Conservation (phyloP, 2,888 invertebrate species). For the Chelonus formosanus region DNA sequence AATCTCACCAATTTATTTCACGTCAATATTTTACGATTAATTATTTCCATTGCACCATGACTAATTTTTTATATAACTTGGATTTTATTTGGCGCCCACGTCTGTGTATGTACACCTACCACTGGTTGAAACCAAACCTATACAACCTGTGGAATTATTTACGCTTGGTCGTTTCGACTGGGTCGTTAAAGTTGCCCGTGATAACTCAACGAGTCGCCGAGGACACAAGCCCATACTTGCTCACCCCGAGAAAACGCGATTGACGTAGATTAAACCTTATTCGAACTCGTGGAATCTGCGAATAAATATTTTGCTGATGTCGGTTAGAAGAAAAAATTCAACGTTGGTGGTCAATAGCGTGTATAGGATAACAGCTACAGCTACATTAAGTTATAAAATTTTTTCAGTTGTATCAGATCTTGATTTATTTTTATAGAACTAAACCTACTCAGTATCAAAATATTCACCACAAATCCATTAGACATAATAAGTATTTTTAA, state of each 20-base stretch:
- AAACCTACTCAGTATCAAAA: neutral
- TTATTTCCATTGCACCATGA: no score
- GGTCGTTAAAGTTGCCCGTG: constrained; percentile 44
- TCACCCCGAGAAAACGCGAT: constrained; percentile 26
- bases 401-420: no score
- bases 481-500: no score
- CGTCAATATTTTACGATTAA: no score
- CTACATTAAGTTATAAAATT: no score
- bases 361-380: no score
- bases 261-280: constrained; percentile 22
- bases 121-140: neutral
- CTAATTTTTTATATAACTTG: no score
- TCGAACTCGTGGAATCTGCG: constrained; percentile 4
- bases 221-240: constrained; percentile 21
- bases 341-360: no score
- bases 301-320: constrained; percentile 2
- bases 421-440: neutral
- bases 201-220: constrained; percentile 41
- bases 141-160: constrained; percentile 38
- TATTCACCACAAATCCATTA: no score
- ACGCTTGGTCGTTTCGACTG: constrained; percentile 40
- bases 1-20: no score
- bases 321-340: no score
- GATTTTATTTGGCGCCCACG: no score
- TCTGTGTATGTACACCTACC: neutral